Conservation (phyloP, 1,140 invertebrate genomes). For the Eriocheir sinensis region DNA sequence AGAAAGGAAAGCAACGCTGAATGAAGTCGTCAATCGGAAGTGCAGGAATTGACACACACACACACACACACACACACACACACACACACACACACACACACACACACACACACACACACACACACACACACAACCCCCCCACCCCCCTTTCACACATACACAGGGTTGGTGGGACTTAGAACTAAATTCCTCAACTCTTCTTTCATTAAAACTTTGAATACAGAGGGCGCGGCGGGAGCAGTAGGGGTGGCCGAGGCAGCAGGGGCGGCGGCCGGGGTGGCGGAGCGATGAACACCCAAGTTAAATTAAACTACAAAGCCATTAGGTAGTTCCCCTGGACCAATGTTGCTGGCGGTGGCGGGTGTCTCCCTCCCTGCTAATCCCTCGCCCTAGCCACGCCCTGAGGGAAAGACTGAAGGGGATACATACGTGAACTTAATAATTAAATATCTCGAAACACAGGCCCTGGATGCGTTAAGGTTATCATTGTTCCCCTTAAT, state of each 20-base stretch:
- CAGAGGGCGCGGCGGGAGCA: background rate
- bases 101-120: too few species aligned
- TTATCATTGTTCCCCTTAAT: too few species aligned
- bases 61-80: too few species aligned
- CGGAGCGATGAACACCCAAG: background rate
- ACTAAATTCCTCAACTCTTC: background rate
- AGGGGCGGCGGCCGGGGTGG: background rate
- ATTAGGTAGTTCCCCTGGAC: background rate
- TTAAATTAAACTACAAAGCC: slow-evolving; percentile 1
- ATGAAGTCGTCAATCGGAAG: too few species aligned
- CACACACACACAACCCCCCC: too few species aligned
- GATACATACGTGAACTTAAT: too few species aligned
- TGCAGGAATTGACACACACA: too few species aligned
- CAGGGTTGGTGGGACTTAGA: background rate
- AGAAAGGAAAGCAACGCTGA: too few species aligned
- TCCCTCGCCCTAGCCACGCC: too few species aligned
- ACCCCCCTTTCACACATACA: too few species aligned
- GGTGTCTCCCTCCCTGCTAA: background rate
- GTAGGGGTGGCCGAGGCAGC: background rate
- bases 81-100: too few species aligned
- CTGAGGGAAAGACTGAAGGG: background rate
- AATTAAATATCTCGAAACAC: background rate
- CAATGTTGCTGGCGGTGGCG: too few species aligned
- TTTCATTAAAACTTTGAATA: slow-evolving; percentile 1
- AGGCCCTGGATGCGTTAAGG: background rate